Base-by-base conservation (phyloP, 2,888 invertebrate genomes). In the Meteorus colon region DNA sequence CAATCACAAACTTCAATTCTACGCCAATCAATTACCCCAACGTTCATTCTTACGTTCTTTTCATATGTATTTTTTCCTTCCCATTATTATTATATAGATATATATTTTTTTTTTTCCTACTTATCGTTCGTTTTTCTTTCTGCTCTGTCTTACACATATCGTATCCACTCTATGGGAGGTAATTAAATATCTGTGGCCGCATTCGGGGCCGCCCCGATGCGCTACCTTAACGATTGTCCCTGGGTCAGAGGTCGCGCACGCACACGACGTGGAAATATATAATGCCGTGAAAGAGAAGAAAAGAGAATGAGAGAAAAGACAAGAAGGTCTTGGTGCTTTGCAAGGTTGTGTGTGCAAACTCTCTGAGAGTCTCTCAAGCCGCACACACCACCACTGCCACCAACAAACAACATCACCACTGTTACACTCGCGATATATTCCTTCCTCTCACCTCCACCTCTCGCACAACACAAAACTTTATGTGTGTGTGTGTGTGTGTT, bases 171-270 rank as follows among this genome's bases (percentile, higher is more conserved):
- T 67, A 69, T 74, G 73, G 74, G 66, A 82, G 85, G 84, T 86
- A 87, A 87, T 87, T 87, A 87, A 86, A 87, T 87, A 87, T 84
- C 84, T 82, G 80, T 83, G 82, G 84, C 80, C 80, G 79, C 80
- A 79, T 79, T 80, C 79, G 73, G 45, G 78, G 83, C 83, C 84
- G 84, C 84, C 79, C 84, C 82, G 82, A 85, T 85, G 84, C 84
- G 87, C 87, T 88, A 88, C 88, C 87, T 87, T 88, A 88, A 88
- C 86, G 87, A 89, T 88, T 88, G 88, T 88, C 86, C 84, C 81
- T 83, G 82, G 87, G 89, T 89, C 87, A 87, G 78, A 85, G 88
- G 87, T 87, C 86, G 82, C 77, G 77, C 82, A 82, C 85, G 84
- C 84, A 85, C 82, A 84, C 82, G 75, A 75, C 68, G 69, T 63